These are phyloP conservation scores for Alloplasta piceator DNA, from an alignment of 2,888 invertebrate genomes.

Conservation along the genomic window DNA sequence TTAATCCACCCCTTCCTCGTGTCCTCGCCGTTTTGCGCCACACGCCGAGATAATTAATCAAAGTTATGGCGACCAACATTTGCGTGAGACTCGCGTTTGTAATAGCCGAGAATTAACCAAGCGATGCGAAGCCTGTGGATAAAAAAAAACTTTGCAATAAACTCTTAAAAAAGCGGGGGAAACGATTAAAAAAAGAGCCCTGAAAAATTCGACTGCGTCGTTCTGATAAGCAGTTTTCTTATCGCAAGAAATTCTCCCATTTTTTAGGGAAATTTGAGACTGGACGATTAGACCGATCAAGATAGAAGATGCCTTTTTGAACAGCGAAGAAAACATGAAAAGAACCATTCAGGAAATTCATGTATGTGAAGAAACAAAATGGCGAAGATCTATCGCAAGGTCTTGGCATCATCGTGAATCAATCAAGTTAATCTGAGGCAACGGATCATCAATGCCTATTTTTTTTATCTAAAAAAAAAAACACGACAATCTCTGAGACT, in stretches of 20 bases:
- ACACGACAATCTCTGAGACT: too few species aligned
- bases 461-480: background rate
- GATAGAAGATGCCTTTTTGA: background rate
- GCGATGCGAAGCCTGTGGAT: background rate
- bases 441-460: too few species aligned
- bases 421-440: too few species aligned
- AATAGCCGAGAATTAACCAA: conserved; percentile 7
- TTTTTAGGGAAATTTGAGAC: too few species aligned
- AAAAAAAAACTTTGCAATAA: conserved; percentile 7
- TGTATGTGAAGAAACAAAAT: background rate
- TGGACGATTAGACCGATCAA: too few species aligned
- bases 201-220: conserved; percentile 17
- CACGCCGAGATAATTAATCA: conserved; percentile 51
- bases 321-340: background rate
- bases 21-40: background rate
- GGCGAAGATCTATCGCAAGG: too few species aligned
- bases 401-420: too few species aligned
- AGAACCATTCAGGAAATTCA: background rate
- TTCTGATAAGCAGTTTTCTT: conserved; percentile 26
- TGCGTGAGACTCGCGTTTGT: conserved; percentile 20
- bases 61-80: conserved; percentile 33
- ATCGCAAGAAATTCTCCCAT: background rate
- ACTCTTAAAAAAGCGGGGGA: background rate
- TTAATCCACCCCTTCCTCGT: background rate
- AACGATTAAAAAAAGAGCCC: conserved; percentile 4